Percentiles rank a stretch among this genome's conserved stretches.
phyloP scores from a whole-genome alignment of 2,113 vertebrate species.

The Labeo rohita region DNA sequence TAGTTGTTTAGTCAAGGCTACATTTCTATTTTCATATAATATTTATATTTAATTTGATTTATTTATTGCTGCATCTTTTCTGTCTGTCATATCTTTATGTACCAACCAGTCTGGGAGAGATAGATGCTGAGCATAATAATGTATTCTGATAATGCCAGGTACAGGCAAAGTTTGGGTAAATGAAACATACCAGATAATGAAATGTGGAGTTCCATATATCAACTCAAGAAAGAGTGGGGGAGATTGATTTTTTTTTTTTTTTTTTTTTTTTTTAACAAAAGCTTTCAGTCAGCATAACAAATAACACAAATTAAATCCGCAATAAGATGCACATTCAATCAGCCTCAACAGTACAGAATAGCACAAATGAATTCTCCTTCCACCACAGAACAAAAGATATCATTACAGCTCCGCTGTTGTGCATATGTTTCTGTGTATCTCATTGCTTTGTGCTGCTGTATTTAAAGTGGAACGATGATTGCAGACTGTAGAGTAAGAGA shows the following conservation, averaged over 20 bases:
- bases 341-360: background rate
- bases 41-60: background rate
- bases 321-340: background rate
- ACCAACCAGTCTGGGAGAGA: background rate
- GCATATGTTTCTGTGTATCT: background rate
- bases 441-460: constrained; percentile 17
- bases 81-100: background rate
- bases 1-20: background rate
- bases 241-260: background rate
- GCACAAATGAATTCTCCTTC: background rate
- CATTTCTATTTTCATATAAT: background rate
- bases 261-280: background rate
- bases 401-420: background rate
- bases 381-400: constrained; percentile 15
- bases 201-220: constrained; percentile 49
- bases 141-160: background rate
- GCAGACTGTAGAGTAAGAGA: background rate
- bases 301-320: constrained; percentile 22
- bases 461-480: background rate
- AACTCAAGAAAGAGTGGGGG: constrained; percentile 29
- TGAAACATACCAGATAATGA: constrained; percentile 55
- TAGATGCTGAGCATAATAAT: background rate
- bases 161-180: constrained; percentile 44
- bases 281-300: constrained; percentile 9
- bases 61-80: background rate